phyloP scores from a whole-genome alignment of 2,113 vertebrate genomes.

The Neogale vison region DNA sequence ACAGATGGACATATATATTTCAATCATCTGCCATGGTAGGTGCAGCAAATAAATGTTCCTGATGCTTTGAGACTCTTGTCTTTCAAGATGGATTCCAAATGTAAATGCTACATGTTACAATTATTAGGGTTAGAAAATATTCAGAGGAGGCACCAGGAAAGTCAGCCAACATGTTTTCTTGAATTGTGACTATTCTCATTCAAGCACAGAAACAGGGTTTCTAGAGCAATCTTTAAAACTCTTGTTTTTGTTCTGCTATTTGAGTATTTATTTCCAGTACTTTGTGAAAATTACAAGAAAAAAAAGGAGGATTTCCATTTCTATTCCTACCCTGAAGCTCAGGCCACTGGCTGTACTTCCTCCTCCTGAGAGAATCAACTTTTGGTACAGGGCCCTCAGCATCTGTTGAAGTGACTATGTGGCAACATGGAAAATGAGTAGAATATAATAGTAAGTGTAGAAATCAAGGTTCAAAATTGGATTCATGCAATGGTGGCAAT shows the following conservation, averaged over 20 bases:
- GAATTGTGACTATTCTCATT: neutral
- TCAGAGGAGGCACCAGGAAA: neutral
- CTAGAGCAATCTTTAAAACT: neutral
- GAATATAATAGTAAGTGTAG: neutral
- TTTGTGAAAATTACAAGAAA: neutral
- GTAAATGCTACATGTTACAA: neutral
- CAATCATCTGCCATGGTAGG: neutral
- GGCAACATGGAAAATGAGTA: neutral
- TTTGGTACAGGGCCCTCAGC: neutral
- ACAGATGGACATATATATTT: constrained; percentile 1
- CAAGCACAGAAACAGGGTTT: neutral
- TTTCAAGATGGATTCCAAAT: constrained; percentile 23
- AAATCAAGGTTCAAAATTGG: neutral
- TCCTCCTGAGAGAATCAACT: neutral
- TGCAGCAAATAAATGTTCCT: constrained; percentile 1
- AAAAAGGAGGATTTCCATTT: neutral
- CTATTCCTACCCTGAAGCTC: neutral
- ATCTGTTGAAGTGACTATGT: neutral
- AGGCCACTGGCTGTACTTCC: neutral
- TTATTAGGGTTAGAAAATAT: neutral
- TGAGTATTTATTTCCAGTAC: neutral
- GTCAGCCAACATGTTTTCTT: neutral
- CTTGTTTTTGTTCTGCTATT: neutral
- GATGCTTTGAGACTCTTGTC: neutral
- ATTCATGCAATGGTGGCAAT: neutral